Percentiles rank a stretch among this genome's conserved stretches.
Evolutionary conservation across 2,888 invertebrate genomes (phyloP).

Genomic region (Nemurella pictetii): DNA sequence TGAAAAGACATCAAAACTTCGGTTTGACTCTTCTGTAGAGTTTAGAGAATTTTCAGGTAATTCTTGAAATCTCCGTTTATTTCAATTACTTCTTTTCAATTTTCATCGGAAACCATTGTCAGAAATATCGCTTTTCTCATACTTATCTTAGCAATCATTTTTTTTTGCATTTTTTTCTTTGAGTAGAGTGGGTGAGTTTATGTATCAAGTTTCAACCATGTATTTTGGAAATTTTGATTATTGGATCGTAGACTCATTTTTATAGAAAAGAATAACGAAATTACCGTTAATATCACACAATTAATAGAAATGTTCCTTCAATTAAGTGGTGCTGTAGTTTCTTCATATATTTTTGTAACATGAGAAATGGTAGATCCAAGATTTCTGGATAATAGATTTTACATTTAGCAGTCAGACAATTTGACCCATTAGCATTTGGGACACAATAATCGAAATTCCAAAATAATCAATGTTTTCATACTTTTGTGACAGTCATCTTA

Average conservation of each 20-base stretch:
- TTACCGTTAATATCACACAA: too few species aligned
- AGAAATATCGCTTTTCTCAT: background rate
- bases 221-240: background rate
- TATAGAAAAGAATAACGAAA: background rate
- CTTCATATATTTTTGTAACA: too few species aligned
- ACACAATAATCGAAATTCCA: background rate
- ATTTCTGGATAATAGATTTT: too few species aligned
- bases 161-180: background rate
- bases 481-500: background rate
- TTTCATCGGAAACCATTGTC: background rate
- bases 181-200: background rate
- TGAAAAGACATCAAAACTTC: slow-evolving; percentile 69
- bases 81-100: background rate
- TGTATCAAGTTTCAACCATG: background rate
- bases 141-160: background rate
- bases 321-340: too few species aligned
- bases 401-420: too few species aligned
- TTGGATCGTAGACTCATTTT: background rate
- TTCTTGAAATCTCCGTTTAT: slow-evolving; percentile 41
- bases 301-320: too few species aligned
- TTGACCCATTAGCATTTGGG: background rate
- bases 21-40: slow-evolving; percentile 81
- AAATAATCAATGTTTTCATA: background rate
- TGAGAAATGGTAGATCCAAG: too few species aligned
- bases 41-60: slow-evolving; percentile 77